phyloP scores from a whole-genome alignment of 1,140 invertebrate species.

The Drosophila funebris region DNA sequence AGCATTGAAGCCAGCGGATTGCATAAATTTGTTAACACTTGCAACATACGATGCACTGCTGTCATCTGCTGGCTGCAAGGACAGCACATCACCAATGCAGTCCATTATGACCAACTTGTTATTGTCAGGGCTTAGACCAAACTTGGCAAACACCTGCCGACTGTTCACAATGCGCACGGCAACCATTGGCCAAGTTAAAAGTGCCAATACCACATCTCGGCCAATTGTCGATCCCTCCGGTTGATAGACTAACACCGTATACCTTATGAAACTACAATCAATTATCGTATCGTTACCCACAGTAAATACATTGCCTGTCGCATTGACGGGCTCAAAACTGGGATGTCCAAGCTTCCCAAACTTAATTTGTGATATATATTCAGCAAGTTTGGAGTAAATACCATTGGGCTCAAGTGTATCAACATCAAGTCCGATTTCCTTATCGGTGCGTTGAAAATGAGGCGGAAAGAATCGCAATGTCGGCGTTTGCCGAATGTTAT shows the following conservation, averaged over 20 bases:
- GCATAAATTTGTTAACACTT: constrained; percentile 21
- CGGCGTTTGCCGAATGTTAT: constrained; percentile 92
- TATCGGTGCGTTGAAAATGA: background rate
- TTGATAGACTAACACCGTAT: constrained; percentile 43
- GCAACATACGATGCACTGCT: constrained; percentile 15
- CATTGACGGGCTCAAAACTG: constrained; percentile 13
- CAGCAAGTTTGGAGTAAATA: constrained; percentile 17
- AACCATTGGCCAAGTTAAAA: constrained; percentile 24
- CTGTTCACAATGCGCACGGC: constrained; percentile 21
- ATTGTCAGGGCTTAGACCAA: constrained; percentile 2
- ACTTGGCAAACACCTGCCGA: constrained; percentile 10
- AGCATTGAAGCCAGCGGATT: background rate
- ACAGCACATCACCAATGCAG: background rate
- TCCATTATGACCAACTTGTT: constrained; percentile 31
- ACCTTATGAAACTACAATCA: background rate
- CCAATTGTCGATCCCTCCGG: constrained; percentile 41
- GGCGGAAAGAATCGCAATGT: constrained; percentile 90
- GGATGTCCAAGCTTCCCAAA: constrained; percentile 1
- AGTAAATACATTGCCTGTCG: background rate
- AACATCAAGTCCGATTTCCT: constrained; percentile 25
- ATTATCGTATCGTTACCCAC: background rate
- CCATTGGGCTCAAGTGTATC: constrained; percentile 3
- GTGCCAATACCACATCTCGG: constrained; percentile 40
- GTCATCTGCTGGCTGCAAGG: background rate
- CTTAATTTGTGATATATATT: constrained; percentile 20